phyloP scores from a whole-genome alignment of 2,797 vertebrate genomes.

The Acrossocheilus wenchowensis region DNA sequence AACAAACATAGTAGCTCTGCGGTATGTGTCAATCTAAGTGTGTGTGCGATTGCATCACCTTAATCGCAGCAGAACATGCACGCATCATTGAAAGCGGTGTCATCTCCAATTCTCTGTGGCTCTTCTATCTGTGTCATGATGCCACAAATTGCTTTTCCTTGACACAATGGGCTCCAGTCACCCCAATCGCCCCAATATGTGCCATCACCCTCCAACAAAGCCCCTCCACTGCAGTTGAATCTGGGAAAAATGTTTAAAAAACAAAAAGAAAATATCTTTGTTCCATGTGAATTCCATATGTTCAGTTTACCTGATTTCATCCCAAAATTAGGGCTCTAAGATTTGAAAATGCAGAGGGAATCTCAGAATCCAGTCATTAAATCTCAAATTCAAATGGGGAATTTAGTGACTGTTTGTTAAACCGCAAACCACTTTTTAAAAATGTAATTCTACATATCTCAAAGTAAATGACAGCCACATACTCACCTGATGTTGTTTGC shows the following conservation, averaged over 20 bases:
- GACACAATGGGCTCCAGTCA: background rate
- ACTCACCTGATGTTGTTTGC: constrained; percentile 62
- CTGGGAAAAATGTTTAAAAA: background rate
- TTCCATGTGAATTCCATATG: too few relatives aligned
- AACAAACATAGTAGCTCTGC: too few relatives aligned
- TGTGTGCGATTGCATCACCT: background rate
- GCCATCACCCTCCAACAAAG: background rate
- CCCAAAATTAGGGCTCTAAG: too few relatives aligned
- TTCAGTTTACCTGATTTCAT: too few relatives aligned
- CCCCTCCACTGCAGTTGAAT: background rate
- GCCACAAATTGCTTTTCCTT: background rate
- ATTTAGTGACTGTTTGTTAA: too few relatives aligned
- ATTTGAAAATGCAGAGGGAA: too few relatives aligned
- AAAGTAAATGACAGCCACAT: background rate
- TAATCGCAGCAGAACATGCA: background rate
- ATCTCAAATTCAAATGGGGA: too few relatives aligned
- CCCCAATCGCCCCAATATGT: background rate
- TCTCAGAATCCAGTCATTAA: too few relatives aligned
- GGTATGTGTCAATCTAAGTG: background rate
- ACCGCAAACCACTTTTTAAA: too few relatives aligned
- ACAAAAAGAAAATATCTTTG: too few relatives aligned
- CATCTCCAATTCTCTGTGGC: background rate
- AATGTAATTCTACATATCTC: too few relatives aligned
- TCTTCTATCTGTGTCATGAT: background rate
- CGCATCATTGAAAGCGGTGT: background rate